Conservation (phyloP, 2,113 vertebrate species). For the Chaetorhynchus papuensis region DNA sequence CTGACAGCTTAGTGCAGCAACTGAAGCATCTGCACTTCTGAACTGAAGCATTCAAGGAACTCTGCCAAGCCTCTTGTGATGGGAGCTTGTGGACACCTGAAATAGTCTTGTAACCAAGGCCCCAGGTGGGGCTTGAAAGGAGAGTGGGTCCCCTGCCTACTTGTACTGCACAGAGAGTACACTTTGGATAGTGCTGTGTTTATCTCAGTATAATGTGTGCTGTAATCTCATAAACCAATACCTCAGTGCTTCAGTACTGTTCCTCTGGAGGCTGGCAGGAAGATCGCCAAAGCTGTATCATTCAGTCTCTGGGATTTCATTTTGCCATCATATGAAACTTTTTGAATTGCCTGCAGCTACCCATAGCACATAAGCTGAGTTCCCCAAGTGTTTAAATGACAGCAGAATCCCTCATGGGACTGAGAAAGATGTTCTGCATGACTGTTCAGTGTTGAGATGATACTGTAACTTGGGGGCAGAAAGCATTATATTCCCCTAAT, state of each 20-base stretch:
- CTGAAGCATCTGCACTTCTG: background rate
- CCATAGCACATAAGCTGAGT: background rate
- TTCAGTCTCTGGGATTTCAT: background rate
- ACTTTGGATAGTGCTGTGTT: background rate
- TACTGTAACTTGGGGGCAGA: background rate
- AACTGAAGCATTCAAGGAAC: background rate
- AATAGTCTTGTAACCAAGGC: background rate
- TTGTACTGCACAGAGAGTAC: background rate
- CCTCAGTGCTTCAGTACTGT: background rate
- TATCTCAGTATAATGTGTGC: background rate
- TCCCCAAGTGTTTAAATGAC: background rate
- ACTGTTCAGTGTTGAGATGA: background rate
- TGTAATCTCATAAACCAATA: background rate
- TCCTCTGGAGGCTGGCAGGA: background rate
- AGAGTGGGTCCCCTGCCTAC: background rate
- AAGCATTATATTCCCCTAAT: background rate
- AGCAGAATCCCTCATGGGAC: background rate
- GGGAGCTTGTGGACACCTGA: background rate
- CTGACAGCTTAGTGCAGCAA: fast-evolving
- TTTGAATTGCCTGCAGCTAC: background rate
- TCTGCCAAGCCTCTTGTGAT: fast-evolving
- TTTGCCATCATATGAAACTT: background rate
- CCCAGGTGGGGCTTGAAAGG: background rate
- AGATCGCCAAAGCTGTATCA: fast-evolving
- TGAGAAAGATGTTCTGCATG: background rate